Base-by-base conservation (phyloP, 2,888 invertebrate genomes). In the Eretmocerus hayati region DNA sequence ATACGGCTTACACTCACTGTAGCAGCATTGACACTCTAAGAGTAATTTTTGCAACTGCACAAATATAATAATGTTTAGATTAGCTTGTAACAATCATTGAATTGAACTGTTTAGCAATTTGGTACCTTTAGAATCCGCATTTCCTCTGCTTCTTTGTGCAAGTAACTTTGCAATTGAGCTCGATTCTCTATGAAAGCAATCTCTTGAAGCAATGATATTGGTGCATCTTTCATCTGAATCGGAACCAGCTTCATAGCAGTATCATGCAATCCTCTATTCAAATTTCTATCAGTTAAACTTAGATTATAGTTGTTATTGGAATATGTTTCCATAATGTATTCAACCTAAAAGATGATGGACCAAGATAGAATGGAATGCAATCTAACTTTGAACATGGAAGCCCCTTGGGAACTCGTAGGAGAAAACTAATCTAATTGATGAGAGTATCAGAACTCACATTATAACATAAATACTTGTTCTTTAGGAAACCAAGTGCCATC, bases 21-120 rank as follows among this genome's bases (percentile, higher is more conserved):
- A 80, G 59, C 80, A 80, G 60, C 78, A 78, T n/a, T 62, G 57
- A 62, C 80, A 80, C 15, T 73, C 73, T 23, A 70, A 56, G 52
- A 79, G 62, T 22, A 72, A 58, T 15, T 48, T 37, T 19, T 42
- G 16, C 23, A 16, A 31, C 48, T 51, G 21, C 15, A 44, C n/a
- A n/a, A n/a, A n/a, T n/a, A n/a, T n/a, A n/a, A n/a, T n/a, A n/a
- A n/a, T n/a, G n/a, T 18, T 19, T 11, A 18, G n/a, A 44, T 18
- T 16, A 32, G 30, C 19, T 38, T 19, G 5, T 15, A 43, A 43
- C 3, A 26, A 30, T n/a, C 3, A 11, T 26, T 26, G 2, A 32
- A 42, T 19, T 32, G 22, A 37, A 21, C 4, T 35, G 20, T 30
- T 20, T 23, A 20, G n/a, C 16, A 19, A 20, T 19, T 13, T 23